Evolutionary conservation across 2,113 vertebrate species (phyloP), one percentile per base, ranked within the genome.

Genomic region (Hystrix brachyura): DNA sequence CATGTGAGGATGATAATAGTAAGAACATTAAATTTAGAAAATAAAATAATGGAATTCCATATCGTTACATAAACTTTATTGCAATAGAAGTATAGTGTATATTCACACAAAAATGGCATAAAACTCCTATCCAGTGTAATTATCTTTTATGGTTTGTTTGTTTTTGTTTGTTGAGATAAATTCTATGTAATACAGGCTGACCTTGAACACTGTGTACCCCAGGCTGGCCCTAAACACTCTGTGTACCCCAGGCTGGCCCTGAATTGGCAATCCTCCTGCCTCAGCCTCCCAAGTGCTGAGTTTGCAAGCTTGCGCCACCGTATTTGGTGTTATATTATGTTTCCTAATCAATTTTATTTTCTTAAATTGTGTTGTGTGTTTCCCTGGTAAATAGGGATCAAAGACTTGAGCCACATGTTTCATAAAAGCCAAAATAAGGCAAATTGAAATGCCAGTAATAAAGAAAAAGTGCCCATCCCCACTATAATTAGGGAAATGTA

Each of bases 21-120:
- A 95, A 27, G 81, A 62, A 95, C 4, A 80, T 32, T 74, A n/a
- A 82, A 62, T 55, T 60, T 79, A 62, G 13, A 38, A n/a, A 29
- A 46, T 87, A 78, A 95, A 97, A 87, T 91, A 87, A 80, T 72
- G 29, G 67, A 96, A 57, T 89, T 87, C 81, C 11, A 62, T 81
- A 69, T 65, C 38, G 46, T 84, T n/a, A 84, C 11, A 34, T 94
- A 81, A 14, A 13, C 23, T 76, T 94, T 88, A 46, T 78, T 87
- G 0, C 32, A 80, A 18, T 87, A 85, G 84, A 76, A 27, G 13
- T 83, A 27, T 25, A 79, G 55, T n/a, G 4, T 96, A 21, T 94
- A 82, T 89, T 93, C 23, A 82, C 90, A 92, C 62, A 91, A 71
- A 97, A 84, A 71, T 85, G 5, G 4, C 60, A 78, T 60, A 53